Evolutionary conservation across 2,113 vertebrate species (phyloP).

Genomic region (Poeciliopsis retropinna): DNA sequence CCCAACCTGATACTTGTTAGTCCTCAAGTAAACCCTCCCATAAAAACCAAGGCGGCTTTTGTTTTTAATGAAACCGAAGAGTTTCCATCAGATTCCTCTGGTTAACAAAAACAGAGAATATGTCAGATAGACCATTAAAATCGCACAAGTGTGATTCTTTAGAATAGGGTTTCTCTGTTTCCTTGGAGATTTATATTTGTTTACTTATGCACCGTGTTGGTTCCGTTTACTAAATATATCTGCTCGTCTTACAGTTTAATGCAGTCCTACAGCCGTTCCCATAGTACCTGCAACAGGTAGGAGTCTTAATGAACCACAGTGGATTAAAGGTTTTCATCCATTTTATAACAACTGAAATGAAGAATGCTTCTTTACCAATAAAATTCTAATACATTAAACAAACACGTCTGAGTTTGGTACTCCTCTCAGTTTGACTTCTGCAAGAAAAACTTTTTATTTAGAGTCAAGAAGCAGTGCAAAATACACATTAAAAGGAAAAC

Average conservation of each 20-base stretch:
- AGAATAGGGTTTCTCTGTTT: conserved; percentile 15
- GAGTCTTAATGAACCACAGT: not conserved
- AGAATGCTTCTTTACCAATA: not conserved
- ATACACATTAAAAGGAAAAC: too few species aligned
- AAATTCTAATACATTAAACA: not conserved
- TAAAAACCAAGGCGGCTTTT: not conserved
- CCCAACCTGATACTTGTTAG: not conserved
- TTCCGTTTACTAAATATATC: conserved; percentile 17
- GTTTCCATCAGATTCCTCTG: not conserved
- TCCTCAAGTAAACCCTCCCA: not conserved
- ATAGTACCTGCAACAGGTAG: not conserved
- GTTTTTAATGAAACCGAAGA: not conserved
- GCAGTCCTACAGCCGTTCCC: conserved; percentile 1
- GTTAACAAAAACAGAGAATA: not conserved
- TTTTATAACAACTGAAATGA: conserved; percentile 2
- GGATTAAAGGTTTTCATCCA: not conserved
- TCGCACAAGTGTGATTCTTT: not conserved
- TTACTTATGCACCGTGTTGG: conserved; percentile 7
- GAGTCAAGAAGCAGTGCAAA: not conserved
- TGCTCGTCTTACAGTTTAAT: not conserved
- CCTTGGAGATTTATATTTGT: conserved; percentile 16
- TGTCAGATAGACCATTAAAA: conserved; percentile 1
- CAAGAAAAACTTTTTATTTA: not conserved
- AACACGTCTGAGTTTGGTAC: not conserved
- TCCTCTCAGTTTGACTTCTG: not conserved